Base-by-base conservation (phyloP, 2,888 invertebrate species). In the Drosophila pseudotalamancana region DNA sequence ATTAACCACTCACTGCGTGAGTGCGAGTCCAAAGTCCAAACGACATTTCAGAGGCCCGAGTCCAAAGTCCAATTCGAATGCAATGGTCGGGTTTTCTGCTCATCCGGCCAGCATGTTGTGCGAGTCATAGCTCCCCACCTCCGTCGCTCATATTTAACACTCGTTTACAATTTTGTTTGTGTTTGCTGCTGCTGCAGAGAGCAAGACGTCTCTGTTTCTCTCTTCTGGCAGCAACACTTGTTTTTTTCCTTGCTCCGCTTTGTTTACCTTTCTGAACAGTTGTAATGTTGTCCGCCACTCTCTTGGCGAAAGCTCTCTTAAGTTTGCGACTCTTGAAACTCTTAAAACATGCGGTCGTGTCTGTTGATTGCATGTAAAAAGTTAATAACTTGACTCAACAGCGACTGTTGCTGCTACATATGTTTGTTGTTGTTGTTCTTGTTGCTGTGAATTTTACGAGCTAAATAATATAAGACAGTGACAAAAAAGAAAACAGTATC, bases 11-110 rank as follows among this genome's bases (percentile, higher is more conserved):
- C 87, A 66, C 70, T 59, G 50, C 65, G 50, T 69, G 82, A 82
- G 72, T 83, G 86, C 63, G 67, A 81, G 87, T 81, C 84, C 84
- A 81, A 81, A 81, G 81, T 81, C 87, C 81, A 80, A 71, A 66
- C 63, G 65, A 42, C 79, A 40, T 68, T 85, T 85, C 65, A 78
- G 79, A 71, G 83, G 42, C 81, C 51, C 55, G 63, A 62, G 87
- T 86, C 72, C 84, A 81, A 81, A 81, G 85, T 81, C 81, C 87
- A 81, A 55, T 42, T 63, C 46, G 67, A 66, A 55, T 74, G 64
- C 78, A 77, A 32, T 65, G 67, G 73, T 82, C 87, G 87, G 87
- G 87, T 87, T 87, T 82, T 87, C 87, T 77, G 62, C 70, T 73
- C 57, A 63, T 46, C 72, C 72, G 64, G 25, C 68, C 62, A 71